Evolutionary conservation across 1,140 invertebrate genomes (phyloP).

Genomic region (Drosophila neocordata): DNA sequence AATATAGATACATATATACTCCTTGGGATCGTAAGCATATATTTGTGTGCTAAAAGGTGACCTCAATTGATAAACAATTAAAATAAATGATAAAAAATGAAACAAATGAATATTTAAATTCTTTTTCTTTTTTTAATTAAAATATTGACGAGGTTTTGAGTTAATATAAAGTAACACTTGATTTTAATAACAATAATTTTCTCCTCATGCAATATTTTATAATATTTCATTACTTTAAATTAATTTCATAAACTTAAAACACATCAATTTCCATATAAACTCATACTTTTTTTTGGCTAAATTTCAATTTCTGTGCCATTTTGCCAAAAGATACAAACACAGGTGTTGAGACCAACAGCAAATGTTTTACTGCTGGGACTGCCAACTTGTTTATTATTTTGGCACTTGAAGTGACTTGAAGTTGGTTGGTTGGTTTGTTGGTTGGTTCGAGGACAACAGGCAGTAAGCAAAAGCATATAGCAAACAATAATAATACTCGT

Average conservation of each 20-base stretch:
- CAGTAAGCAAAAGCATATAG: slow-evolving; percentile 29
- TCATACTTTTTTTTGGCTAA: background rate
- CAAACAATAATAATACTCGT: slow-evolving; percentile 56
- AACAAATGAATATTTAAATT: no score
- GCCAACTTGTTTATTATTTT: slow-evolving; percentile 64
- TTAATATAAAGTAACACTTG: no score
- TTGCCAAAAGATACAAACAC: background rate
- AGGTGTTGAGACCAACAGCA: background rate
- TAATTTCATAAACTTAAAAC: background rate
- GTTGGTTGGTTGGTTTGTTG: background rate
- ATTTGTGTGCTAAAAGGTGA: no score
- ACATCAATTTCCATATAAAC: slow-evolving; percentile 7
- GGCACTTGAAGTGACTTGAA: slow-evolving; percentile 27
- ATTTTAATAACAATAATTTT: background rate
- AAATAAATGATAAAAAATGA: no score
- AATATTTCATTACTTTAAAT: background rate
- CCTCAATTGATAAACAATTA: no score
- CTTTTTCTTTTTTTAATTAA: no score
- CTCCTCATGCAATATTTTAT: no score
- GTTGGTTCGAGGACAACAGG: background rate
- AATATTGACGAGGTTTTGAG: no score
- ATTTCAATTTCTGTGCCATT: slow-evolving; percentile 3
- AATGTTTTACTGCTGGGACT: background rate
- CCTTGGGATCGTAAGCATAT: no score
- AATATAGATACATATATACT: no score